Evolutionary conservation across 92 coral and sea anemone genomes (phyloP), one percentile per base, ranked within the genome.

Genomic region (Parazoanthus swiftii): DNA sequence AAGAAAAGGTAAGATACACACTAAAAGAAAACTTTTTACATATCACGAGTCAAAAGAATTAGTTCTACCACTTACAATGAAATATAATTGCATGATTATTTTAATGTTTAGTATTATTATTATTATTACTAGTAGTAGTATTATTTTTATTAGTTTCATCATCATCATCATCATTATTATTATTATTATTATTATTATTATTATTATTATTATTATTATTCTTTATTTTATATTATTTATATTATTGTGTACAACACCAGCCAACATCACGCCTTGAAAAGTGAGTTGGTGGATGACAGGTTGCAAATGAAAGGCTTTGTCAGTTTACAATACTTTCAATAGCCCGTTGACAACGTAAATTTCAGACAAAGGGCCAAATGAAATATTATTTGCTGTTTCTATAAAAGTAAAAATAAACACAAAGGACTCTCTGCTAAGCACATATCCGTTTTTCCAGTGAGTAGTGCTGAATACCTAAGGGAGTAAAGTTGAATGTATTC

Each of bases 381-480:
- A 21, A 63, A 63, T 63, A 63, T 63, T 21, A 63, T 63, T 20
- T 63, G 8, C 26, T 20, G 70, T 20, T 63, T 63, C 70, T 18
- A 2, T 63, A 63, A 63, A 26, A 63, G n/a, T 20, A 63, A 21
- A 23, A 63, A 63, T 25, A 3, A 63, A 63, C 26, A 63, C n/a
- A 63, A 63, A 63, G 26, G 70, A 33, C 76, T 2, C 15, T 26
- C 15, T 29, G 76, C 18, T 72, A 39, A 26, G 76, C 76, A 29
- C 76, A 26, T 72, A 72, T 26, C 29, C 76, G 76, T 72, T 72
- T 72, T 72, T 25, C 36, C 42, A 72, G 76, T 72, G 39, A 72
- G 42, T 72, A 26, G 76, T 26, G 76, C 35, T 72, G 38, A 72
- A 72, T 72, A 39, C 76, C 76, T 72, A 72, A 72, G 36, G 76